Evolutionary conservation across 2,888 invertebrate species (phyloP), one percentile per base, ranked within the genome.

Genomic region (Phlogophora meticulosa): DNA sequence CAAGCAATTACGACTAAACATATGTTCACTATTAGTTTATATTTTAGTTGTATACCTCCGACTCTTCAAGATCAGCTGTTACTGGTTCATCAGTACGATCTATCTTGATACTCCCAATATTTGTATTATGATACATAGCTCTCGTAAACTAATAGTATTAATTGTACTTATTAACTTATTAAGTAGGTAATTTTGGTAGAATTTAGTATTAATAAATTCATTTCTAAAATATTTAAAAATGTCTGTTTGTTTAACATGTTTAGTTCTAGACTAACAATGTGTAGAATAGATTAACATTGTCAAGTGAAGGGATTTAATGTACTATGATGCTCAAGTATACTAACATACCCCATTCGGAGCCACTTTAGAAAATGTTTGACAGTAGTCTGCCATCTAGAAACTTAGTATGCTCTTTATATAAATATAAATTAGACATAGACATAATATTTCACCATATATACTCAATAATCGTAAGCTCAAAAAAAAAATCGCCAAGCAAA

Each of bases 171-270:
- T 91, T 94, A 94, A 93, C 92, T 90, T 92, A 89, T 85, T 89
- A 90, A 88, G 89, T 94, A 93, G 92, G 92, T 83, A 85, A 87
- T 88, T 88, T 92, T 87, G 84, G 93, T 94, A 95, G 94, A 81
- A 79, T 85, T 91, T 94, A 95, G 94, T 56, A 91, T 91, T 94
- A 95, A 95, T 95, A 95, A 95, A 95, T 89, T 93, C 92, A 93
- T 94, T 94, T 94, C 89, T 93, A 91, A 93, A 94, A 92, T 93
- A 93, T 91, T 93, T 91, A 88, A 93, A 93, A 89, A 90, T 88
- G 95, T 95, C 92, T 95, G 95, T 95, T 95, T 95, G 94, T 95
- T 95, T 95, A 95, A 95, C 95, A 95, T 95, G 95, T 95, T 93
- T 95, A 95, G 95, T 88, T 84, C 86, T 95, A 95, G 94, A 95